These are phyloP conservation scores for Scolopax bukidnonensis DNA, from an alignment of 2,797 vertebrate species.

Conservation along the genomic window DNA sequence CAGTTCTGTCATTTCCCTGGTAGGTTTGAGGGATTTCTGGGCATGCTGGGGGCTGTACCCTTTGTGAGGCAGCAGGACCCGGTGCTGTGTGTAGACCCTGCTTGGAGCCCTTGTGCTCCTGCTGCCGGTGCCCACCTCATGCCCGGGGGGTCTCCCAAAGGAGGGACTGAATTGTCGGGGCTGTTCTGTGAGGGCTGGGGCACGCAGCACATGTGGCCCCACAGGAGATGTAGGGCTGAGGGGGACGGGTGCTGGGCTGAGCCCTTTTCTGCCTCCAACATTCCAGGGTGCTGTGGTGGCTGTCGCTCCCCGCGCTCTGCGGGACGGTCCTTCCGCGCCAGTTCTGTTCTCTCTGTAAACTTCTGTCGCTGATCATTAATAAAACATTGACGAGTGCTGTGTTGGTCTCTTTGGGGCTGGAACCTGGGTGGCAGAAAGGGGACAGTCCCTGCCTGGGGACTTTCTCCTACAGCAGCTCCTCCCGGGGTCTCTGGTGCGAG, in stretches of 20 bases:
- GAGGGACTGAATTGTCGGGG: background rate
- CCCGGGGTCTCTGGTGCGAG: background rate
- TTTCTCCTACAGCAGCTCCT: background rate
- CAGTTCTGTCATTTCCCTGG: accelerated
- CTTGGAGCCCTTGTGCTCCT: background rate
- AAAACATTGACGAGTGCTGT: slow-evolving; percentile 33
- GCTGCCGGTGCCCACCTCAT: accelerated
- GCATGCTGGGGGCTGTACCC: background rate
- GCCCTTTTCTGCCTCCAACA: background rate
- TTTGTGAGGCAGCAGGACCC: accelerated
- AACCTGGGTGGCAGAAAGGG: background rate
- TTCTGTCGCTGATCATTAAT: slow-evolving; percentile 60
- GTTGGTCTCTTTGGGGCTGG: background rate
- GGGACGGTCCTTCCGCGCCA: background rate
- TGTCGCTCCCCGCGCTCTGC: background rate
- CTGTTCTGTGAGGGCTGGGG: background rate
- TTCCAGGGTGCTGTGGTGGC: background rate
- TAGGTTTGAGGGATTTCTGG: background rate
- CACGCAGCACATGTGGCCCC: accelerated
- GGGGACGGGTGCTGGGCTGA: background rate
- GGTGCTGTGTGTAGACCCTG: accelerated
- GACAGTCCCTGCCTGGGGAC: no score
- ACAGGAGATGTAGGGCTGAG: background rate
- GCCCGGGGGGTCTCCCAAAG: accelerated
- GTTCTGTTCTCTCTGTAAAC: slow-evolving; percentile 39